Percentiles rank a stretch among this genome's conserved stretches.
Evolutionary conservation across 2,888 invertebrate species (phyloP).

Genomic region (Papilio protenor): DNA sequence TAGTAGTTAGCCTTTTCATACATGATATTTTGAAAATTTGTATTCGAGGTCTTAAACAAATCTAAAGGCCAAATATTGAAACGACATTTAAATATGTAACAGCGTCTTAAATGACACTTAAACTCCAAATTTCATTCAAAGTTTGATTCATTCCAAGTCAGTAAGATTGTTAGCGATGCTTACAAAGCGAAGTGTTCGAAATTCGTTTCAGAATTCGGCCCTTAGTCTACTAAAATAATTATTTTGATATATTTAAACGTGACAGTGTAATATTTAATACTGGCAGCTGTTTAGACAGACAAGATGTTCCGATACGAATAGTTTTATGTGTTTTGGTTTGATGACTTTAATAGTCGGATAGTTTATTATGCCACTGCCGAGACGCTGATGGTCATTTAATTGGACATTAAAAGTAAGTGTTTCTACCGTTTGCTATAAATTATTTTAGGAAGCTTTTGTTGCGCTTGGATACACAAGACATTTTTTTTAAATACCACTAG

Average conservation of each 20-base stretch:
- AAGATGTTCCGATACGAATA: slow-evolving; percentile 10
- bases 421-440: background rate
- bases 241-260: background rate
- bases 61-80: too few relatives aligned
- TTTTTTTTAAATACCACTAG: background rate
- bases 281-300: background rate
- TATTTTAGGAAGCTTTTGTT: slow-evolving; percentile 2
- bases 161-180: too few relatives aligned
- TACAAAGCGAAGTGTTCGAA: too few relatives aligned
- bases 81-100: too few relatives aligned
- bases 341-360: slow-evolving; percentile 18
- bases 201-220: too few relatives aligned
- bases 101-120: too few relatives aligned
- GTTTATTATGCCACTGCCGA: slow-evolving; percentile 5
- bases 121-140: too few relatives aligned
- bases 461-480: background rate
- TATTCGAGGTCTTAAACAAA: too few relatives aligned
- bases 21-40: too few relatives aligned
- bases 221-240: background rate
- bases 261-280: background rate
- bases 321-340: slow-evolving; percentile 3
- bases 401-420: slow-evolving; percentile 12
- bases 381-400: slow-evolving; percentile 4
- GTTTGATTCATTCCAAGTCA: too few relatives aligned
- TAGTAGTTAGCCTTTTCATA: too few relatives aligned